Percentiles rank a stretch among this genome's conserved stretches.
These are phyloP conservation scores for Cnemophilus loriae DNA, from an alignment of 2,113 vertebrate genomes.

Conservation along the genomic window DNA sequence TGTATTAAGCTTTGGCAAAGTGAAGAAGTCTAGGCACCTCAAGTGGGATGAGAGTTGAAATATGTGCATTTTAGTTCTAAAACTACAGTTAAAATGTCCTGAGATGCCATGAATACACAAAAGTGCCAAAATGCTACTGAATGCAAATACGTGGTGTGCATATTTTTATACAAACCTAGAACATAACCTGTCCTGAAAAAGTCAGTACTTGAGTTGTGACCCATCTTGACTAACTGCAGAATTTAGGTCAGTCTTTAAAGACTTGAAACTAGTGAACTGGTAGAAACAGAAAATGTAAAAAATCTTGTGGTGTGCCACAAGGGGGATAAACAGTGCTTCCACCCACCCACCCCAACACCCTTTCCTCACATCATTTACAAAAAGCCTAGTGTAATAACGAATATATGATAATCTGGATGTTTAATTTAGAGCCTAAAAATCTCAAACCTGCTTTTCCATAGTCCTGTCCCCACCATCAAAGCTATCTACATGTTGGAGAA, in stretches of 20 bases:
- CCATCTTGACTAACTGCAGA: neutral
- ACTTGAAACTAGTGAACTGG: neutral
- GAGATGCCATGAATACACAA: neutral
- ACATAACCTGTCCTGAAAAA: neutral
- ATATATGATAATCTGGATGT: neutral
- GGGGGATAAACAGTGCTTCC: neutral
- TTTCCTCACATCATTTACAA: neutral
- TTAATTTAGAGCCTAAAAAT: neutral
- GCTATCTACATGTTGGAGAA: neutral
- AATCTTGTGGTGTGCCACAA: neutral
- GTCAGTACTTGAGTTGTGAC: neutral
- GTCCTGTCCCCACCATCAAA: neutral
- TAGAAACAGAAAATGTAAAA: neutral
- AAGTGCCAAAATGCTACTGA: neutral
- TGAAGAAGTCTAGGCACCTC: neutral
- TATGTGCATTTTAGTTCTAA: neutral
- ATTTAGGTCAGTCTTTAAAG: neutral
- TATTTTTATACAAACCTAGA: neutral
- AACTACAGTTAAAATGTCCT: neutral
- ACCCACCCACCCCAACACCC: neutral
- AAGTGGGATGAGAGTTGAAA: neutral
- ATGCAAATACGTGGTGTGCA: fast-evolving
- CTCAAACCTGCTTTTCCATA: neutral
- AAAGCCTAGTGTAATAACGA: neutral
- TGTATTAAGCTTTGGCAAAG: neutral